Base-by-base conservation (phyloP, 2,888 invertebrate genomes). In the Dilophus febrilis region DNA sequence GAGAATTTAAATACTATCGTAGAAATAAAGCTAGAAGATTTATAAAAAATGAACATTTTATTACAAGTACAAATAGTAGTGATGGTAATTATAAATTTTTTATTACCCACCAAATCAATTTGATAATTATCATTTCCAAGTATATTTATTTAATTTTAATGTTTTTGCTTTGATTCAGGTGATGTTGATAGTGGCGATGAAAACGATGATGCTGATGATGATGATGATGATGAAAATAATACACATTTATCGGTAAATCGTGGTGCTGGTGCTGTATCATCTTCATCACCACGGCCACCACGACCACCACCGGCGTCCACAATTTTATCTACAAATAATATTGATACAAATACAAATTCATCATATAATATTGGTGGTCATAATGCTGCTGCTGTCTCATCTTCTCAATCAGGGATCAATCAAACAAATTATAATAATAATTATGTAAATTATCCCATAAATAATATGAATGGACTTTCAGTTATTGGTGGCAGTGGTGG, bases 161-260 rank as follows among this genome's bases (percentile, higher is more conserved):
- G n/a, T n/a, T n/a, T n/a, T n/a, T n/a, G n/a, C n/a, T n/a, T n/a
- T n/a, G n/a, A n/a, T n/a, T 7, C n/a, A 79, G 80, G 78, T 42
- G 85, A 85, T 58, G 85, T 85, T 6, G 85, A 86, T 64, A 84
- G 84, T 42, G 75, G 71, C 37, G 81, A 77, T 46, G n/a, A n/a
- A n/a, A n/a, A n/a, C n/a, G 80, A 78, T 42, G 85, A 85, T 58
- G 85, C 85, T 6, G 85, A 86, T 64, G 84, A 83, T 42, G 75
- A 71, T 37, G 81, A 77, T 46, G 84, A 85, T 47, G 74, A 76
- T 53, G 73, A 75, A 42, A 60, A 58, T 3, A 64, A 64, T 19
- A 66, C 66, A 1, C 60, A 64, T 53, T 58, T 63, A 0, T 37
- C 37, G 64, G n/a, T n/a, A n/a, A n/a, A n/a, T n/a, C n/a, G n/a